These are phyloP conservation scores for Malurus melanocephalus DNA, from an alignment of 2,113 vertebrate species.

Conservation along the genomic window DNA sequence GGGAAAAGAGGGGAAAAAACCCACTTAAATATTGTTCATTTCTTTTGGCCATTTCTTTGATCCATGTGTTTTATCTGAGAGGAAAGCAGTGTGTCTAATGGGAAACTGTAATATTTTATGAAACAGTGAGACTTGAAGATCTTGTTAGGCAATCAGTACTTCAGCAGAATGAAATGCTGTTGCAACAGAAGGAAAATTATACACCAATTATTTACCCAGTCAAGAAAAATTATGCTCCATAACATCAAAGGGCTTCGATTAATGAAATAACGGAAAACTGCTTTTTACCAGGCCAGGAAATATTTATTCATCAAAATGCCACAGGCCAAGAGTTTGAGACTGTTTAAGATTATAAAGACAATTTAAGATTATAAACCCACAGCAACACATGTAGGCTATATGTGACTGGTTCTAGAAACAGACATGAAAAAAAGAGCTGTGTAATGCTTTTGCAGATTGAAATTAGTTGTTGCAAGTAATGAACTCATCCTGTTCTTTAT, in stretches of 20 bases:
- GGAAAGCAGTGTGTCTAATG: not conserved
- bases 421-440: not conserved
- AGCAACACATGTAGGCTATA: not conserved
- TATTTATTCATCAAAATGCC: not conserved
- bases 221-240: conserved; percentile 1
- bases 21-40: conserved; percentile 11
- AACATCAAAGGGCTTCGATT: conserved; percentile 27
- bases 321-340: not conserved
- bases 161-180: conserved; percentile 26
- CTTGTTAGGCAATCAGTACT: conserved; percentile 20
- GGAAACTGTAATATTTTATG: conserved; percentile 13
- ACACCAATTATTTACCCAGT: conserved; percentile 36
- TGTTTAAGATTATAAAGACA: not conserved
- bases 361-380: not conserved
- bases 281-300: not conserved
- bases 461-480: not conserved
- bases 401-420: not conserved
- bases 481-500: conserved; percentile 19
- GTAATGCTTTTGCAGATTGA: conserved; percentile 14
- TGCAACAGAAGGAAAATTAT: conserved; percentile 39
- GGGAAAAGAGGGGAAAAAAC: not conserved
- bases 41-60: conserved; percentile 51
- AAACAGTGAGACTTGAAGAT: conserved; percentile 16
- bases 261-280: conserved; percentile 8
- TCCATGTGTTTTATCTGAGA: conserved; percentile 17